A percentile compares a stretch with the other conserved stretches of the same genome.
Conservation (phyloP, 2,113 vertebrate genomes). For the Sinocyclocheilus rhinocerous region DNA sequence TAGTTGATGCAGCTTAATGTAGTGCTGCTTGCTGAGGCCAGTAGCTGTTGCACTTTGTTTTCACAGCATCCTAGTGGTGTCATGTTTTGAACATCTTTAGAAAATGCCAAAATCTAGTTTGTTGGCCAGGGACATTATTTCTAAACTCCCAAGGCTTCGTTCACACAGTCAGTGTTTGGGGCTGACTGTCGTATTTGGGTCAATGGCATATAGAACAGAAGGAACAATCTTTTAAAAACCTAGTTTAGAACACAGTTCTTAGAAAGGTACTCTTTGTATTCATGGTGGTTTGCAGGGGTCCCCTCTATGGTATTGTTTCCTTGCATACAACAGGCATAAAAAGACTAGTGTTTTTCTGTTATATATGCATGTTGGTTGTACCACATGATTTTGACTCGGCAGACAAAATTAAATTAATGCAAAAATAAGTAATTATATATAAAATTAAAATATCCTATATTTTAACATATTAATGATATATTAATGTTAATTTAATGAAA, state of each 20-base stretch:
- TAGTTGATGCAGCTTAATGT: slow-evolving; percentile 51
- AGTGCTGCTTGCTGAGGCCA: background rate
- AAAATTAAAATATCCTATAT: too few relatives aligned
- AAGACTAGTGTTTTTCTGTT: too few relatives aligned
- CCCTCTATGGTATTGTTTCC: too few relatives aligned
- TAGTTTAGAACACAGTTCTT: background rate
- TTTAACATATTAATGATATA: too few relatives aligned
- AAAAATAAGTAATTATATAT: too few relatives aligned
- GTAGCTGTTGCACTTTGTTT: background rate
- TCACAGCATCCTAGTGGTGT: background rate
- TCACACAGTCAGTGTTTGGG: background rate
- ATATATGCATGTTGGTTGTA: too few relatives aligned
- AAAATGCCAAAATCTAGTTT: background rate
- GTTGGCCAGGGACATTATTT: background rate
- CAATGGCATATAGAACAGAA: background rate
- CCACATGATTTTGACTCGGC: too few relatives aligned
- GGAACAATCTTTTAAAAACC: background rate
- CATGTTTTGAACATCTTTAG: background rate
- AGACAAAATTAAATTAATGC: too few relatives aligned
- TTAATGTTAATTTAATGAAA: too few relatives aligned
- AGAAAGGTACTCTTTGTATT: background rate
- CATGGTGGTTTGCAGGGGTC: background rate
- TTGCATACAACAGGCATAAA: too few relatives aligned
- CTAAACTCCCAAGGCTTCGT: background rate
- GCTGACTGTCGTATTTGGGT: background rate